Evolutionary conservation across 2,797 vertebrate species (phyloP).

Genomic region (Prionace glauca): DNA sequence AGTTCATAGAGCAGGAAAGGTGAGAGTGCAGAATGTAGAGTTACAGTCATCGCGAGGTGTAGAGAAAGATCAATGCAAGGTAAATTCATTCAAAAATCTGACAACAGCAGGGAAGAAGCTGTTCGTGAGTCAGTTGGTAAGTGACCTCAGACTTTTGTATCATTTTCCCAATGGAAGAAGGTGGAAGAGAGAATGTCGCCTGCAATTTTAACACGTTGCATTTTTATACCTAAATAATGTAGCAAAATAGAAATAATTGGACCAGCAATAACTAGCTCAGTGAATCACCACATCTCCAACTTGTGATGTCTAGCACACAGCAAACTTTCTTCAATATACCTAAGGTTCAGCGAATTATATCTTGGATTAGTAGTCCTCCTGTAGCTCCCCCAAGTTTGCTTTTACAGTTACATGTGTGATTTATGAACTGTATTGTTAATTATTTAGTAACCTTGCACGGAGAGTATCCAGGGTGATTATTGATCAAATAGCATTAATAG

Average conservation of each 20-base stretch:
- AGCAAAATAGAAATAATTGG: background rate
- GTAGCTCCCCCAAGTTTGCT: background rate
- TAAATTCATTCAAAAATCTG: no score
- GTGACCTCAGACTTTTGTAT: no score
- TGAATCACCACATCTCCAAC: background rate
- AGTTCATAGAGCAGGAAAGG: no score
- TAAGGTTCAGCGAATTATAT: background rate
- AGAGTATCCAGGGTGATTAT: background rate
- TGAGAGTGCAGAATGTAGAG: no score
- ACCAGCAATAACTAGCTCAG: background rate
- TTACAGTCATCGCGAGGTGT: no score
- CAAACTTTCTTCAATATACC: background rate
- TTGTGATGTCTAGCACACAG: background rate
- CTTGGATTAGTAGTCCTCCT: background rate
- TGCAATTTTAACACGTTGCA: background rate
- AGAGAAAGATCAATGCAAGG: no score
- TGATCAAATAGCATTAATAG: background rate
- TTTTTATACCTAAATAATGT: background rate
- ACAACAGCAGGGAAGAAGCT: no score
- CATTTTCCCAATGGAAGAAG: no score
- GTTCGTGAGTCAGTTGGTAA: no score
- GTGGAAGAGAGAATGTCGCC: background rate
- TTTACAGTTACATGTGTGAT: background rate
- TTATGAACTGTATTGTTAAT: background rate
- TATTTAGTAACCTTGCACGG: background rate